These are phyloP conservation scores for Apostichopus californicus DNA, from an alignment of 35 echinoderm and acorn worm genomes.

Conservation along the genomic window DNA sequence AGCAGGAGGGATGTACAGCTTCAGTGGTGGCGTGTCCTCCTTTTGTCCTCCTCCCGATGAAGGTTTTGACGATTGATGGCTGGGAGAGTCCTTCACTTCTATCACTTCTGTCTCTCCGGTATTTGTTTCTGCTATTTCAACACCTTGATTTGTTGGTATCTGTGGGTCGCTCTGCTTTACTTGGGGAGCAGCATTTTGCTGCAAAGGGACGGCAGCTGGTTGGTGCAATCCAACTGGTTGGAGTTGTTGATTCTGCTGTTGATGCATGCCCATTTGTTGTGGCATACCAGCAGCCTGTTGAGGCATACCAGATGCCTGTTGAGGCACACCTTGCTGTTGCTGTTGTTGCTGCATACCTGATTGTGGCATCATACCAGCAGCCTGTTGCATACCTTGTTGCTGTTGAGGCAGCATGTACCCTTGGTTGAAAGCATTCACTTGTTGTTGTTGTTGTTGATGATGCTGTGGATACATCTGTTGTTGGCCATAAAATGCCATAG, in stretches of 20 bases:
- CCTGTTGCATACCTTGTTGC: constrained; percentile 28
- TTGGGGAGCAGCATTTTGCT: neutral
- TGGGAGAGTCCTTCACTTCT: constrained; percentile 25
- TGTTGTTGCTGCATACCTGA: neutral
- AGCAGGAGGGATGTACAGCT: constrained; percentile 22
- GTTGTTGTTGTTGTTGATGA: neutral
- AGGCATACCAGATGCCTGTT: neutral
- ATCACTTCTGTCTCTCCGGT: neutral
- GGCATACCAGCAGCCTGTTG: neutral
- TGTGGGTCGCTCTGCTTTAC: neutral
- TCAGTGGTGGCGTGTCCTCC: constrained; percentile 3
- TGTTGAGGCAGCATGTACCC: neutral
- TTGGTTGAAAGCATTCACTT: neutral
- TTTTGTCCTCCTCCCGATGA: neutral
- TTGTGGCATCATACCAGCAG: neutral
- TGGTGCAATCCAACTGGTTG: neutral
- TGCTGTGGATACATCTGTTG: neutral
- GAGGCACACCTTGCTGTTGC: neutral
- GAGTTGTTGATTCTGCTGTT: constrained; percentile 1
- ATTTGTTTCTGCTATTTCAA: neutral
- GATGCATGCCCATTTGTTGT: constrained; percentile 19
- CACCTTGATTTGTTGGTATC: neutral
- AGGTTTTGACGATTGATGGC: neutral
- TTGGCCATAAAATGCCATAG: neutral
- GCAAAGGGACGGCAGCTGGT: neutral